Evolutionary conservation across 2,113 vertebrate species (phyloP), one percentile per base, ranked within the genome.

Genomic region (Australoheros scitulus): DNA sequence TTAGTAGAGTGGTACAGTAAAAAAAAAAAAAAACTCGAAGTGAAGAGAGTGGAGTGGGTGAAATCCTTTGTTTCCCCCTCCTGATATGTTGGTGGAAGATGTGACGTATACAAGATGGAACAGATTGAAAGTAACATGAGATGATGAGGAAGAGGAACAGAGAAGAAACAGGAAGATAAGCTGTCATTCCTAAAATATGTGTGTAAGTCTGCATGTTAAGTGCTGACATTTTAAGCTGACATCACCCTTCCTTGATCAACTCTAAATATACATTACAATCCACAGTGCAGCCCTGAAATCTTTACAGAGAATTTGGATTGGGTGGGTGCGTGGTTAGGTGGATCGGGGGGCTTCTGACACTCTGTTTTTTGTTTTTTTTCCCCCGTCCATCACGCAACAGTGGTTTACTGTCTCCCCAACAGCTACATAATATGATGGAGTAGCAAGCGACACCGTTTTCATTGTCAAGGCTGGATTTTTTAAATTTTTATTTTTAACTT

Each of bases 171-270:
- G 36, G 4, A 41, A 81, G 59, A 86, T 82, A 81, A 89, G 77
- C 81, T 43, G 13, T 88, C 26, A 32, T 50, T 87, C 59, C 36
- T 36, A 26, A 84, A 87, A 86, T 86, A 47, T 86, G 79, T 24
- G 80, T 87, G 70, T 72, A 77, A 84, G 77, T 79, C 56, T 79
- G 58, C 50, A 61, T 77, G 77, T 82, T 74, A 84, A 82, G 29
- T 4, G 34, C 65, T 87, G 85, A 86, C 83, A 85, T 85, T 81
- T 81, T 86, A 92, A 93, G 86, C 89, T 84, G 89, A 92, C 84
- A 83, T 79, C 77, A 80, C 76, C 63, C 70, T 77, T 87, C 79
- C 80, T 88, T 86, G 81, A 90, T 88, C 87, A 90, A 57, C n/a
- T 78, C 11, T 84, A 74, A 76, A 91, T 76, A 84, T 79, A 61